Base-by-base conservation (phyloP, 2,113 vertebrate genomes). In the Poeciliopsis turrubarensis region DNA sequence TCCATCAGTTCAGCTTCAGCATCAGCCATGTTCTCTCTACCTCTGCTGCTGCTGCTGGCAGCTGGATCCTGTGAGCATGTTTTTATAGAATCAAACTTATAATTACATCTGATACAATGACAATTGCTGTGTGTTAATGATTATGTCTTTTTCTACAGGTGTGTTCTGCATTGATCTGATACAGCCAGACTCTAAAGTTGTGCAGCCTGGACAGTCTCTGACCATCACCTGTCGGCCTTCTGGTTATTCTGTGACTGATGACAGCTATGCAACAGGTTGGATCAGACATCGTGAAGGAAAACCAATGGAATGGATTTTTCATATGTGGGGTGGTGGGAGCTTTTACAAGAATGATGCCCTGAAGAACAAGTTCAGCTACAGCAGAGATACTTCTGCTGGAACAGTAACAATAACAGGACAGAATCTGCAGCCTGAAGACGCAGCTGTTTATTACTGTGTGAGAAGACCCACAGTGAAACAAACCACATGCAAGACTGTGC, bases 11-110 rank as follows among this genome's bases (percentile, higher is more conserved):
- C 7, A 11, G 47, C 17, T 25, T 51, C 22, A 57, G 51, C 22
- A 25, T 57, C 51, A n/a, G 3, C 25, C 51, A 57, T 57, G 51
- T 22, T 32, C 30, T 32, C 62, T 80, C 22, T 61, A 47, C 30
- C 62, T 85, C 22, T 87, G 80, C 19, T 79, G 81, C 83, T 89
- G 83, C 72, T 89, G 80, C 72, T 81, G 69, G 37, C 75, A 22
- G 74, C 85, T 81, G 83, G 37, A 71, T 80, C 70, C 73, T 83
- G 78, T 86, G 60, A 70, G 44, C n/a, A 69, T 2, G 6, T 63
- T 76, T 77, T 25, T 2, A 29, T 12, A 5, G 26, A 61, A 27
- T 61, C 10, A 29, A 61, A 1, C 17, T 27, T n/a, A 1, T 25
- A 54, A 63, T n/a, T 57, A n/a, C 22, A n/a, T 9, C 10, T 25